Conservation (phyloP, 1,140 invertebrate species). For the Drosophila carrolli region DNA sequence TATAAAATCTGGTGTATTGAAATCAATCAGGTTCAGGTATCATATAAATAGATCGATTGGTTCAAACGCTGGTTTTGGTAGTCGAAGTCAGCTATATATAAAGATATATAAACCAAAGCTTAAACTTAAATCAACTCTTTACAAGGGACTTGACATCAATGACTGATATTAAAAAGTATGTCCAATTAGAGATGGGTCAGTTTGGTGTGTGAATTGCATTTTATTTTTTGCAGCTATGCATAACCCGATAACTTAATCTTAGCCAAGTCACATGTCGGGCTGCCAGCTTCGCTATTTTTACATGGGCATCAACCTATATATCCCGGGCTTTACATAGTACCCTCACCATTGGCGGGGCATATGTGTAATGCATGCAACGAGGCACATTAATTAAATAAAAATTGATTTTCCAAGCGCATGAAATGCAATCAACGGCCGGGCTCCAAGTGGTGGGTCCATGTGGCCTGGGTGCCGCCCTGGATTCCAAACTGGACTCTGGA, state of each 20-base stretch:
- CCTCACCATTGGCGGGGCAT: neutral
- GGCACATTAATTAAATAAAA: constrained; percentile 82
- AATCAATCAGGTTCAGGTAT: too few species aligned
- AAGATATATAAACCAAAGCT: neutral
- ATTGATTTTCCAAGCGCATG: constrained; percentile 80
- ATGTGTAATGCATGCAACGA: constrained; percentile 65
- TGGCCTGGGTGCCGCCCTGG: constrained; percentile 44
- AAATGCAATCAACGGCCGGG: constrained; percentile 75
- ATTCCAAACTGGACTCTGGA: constrained; percentile 9
- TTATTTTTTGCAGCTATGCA: neutral
- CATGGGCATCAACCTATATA: constrained; percentile 10
- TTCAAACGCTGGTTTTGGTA: too few species aligned
- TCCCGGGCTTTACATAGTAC: neutral
- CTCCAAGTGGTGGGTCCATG: constrained; percentile 70
- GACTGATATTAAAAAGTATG: neutral
- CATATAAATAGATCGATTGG: too few species aligned
- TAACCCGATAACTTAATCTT: constrained; percentile 15
- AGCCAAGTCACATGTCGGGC: constrained; percentile 1
- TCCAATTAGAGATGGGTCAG: neutral
- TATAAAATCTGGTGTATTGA: too few species aligned
- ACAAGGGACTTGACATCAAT: neutral
- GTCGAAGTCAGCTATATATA: too few species aligned
- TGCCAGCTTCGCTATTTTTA: neutral
- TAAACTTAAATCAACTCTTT: neutral
- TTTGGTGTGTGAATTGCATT: neutral